Evolutionary conservation across 2,888 invertebrate species (phyloP), one percentile per base, ranked within the genome.

Genomic region (Andricus quercusramuli): DNA sequence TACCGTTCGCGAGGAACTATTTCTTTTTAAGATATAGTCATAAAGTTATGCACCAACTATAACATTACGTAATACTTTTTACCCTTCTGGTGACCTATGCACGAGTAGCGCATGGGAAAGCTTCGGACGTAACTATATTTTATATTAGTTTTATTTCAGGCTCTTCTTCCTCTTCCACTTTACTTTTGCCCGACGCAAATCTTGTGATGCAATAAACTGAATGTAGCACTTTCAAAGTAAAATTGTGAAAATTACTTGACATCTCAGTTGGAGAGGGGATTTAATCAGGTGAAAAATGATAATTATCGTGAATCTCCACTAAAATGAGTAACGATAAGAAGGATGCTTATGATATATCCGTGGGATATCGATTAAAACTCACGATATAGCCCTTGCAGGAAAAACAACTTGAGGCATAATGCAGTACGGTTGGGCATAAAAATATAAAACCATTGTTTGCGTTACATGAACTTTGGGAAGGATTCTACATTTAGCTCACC

Each of bases 281-380:
- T n/a, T 2, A 59, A 13, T n/a, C 9, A 67, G 11, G 11, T 11
- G 41, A 22, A 41, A 68, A 51, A 47, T 51, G 17, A 70, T 70
- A 3, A 47, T 44, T 29, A 51, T 20, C 29, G 47, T 20, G n/a
- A 64, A 22, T 44, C 15, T 37, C 2, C 3, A 74, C 17, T 20
- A 74, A 32, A 74, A 51, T 70, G 29, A 44, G 64, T 9, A 81
- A 81, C 76, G 74, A 77, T 68, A 79, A 81, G 74, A 81, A 79
- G 78, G 78, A 76, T 79, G 67, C 66, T 51, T 79, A 79, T 79
- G 77, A 78, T 81, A 83, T 83, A 83, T 79, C 79, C 81, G 79
- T 76, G 79, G 79, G 83, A 81, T 32, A 32, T 77, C 78, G 83
- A 81, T 83, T 81, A 83, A 74, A 79, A 81, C 44, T 68, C 41